Base-by-base conservation (phyloP, 2,888 invertebrate species). In the Rhamnusium bicolor region DNA sequence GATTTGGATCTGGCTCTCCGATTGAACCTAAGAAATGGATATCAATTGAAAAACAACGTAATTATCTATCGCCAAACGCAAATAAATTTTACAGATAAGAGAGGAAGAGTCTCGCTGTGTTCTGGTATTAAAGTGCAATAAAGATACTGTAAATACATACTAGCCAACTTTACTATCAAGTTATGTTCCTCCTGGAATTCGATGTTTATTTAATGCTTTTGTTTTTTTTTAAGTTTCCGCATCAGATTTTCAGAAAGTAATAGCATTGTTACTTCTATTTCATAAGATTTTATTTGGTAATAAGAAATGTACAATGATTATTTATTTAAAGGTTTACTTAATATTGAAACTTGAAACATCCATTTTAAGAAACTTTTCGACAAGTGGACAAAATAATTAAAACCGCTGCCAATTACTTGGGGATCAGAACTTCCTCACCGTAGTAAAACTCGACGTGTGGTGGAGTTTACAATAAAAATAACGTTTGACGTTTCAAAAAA, bases 11-110 rank as follows among this genome's bases (percentile, higher is more conserved):
- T n/a, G 40, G n/a, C 53, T 12, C 53, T 21, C n/a, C 21, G 21
- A 53, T 21, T 61, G 40, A 40, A 19, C 19, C 46, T 21, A 24
- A 60, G 8, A 19, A 60, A 60, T 47, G 21, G 32, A 27, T 21
- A 27, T 1, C 16, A 24, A 1, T 2, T 27, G 63, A 27, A 49
- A 63, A 63, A 49, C 49, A 51, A 29, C 27, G 29, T 51, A 58
- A 58, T 58, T 58, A 58, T 58, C 63, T 63, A 49, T 49, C 49
- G 18, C 27, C 49, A 16, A 49, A 63, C 7, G 5, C 49, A 49
- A 49, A 63, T 63, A 63, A 63, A 63, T 63, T 49, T 49, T 51
- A 12, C 18, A 47, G 24, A 63, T 47, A 61, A 18, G n/a, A 14
- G 19, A 63, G 24, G 27, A 63, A 49, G 21, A 58, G 58, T 21